Conservation (phyloP, 2,797 vertebrate species). For the Glyptemys insculpta region DNA sequence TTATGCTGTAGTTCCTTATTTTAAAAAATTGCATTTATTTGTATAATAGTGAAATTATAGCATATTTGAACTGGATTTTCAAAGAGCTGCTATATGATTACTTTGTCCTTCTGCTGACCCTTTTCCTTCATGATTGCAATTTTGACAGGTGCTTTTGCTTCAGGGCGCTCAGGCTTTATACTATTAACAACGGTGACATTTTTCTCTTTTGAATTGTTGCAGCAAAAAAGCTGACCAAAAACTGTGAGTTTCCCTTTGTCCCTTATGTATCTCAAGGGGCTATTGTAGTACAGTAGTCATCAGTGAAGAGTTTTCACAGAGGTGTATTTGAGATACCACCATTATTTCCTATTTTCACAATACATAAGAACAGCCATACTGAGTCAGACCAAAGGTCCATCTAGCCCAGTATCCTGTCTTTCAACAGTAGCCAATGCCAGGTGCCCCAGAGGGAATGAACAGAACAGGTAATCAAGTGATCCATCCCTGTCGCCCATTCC, state of each 20-base stretch:
- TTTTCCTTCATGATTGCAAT: conserved; percentile 39
- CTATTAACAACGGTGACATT: conserved; percentile 68
- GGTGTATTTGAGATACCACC: neutral
- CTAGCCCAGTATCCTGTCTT: too few relatives aligned
- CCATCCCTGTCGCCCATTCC: too few relatives aligned
- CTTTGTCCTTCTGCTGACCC: conserved; percentile 71
- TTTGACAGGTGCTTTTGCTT: conserved; percentile 72
- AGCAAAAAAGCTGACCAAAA: conserved; percentile 46
- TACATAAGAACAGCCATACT: too few relatives aligned
- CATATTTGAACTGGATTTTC: conserved; percentile 12
- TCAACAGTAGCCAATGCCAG: too few relatives aligned
- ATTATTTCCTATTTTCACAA: too few relatives aligned
- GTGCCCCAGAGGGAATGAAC: too few relatives aligned
- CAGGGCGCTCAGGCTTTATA: conserved; percentile 50
- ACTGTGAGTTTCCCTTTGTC: conserved; percentile 34
- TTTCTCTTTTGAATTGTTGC: conserved; percentile 64
- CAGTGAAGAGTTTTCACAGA: conserved; percentile 18
- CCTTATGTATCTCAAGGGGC: conserved; percentile 36
- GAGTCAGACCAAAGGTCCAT: too few relatives aligned
- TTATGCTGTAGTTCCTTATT: neutral
- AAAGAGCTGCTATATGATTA: neutral
- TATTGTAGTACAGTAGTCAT: neutral
- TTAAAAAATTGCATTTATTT: conserved; percentile 3
- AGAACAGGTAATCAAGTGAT: too few relatives aligned
- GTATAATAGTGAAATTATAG: neutral